Evolutionary conservation across 2,797 vertebrate species (phyloP).

Genomic region (Botia kubotai): DNA sequence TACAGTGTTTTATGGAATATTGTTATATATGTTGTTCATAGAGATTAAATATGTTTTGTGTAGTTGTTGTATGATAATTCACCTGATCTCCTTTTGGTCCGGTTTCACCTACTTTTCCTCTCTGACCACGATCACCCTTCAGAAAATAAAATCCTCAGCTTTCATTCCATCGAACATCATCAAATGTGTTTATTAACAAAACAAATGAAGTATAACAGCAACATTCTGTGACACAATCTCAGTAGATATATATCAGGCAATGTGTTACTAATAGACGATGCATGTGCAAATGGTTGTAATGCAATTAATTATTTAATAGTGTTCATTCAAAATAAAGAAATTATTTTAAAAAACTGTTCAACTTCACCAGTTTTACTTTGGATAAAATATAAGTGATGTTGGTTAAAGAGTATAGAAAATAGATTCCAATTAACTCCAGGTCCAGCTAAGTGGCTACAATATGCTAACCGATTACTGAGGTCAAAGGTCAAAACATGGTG

Average conservation of each 20-base stretch:
- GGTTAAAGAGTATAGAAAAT: not conserved
- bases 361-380: too few relatives aligned
- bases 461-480: not conserved
- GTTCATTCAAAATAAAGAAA: not conserved
- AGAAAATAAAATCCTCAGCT: conserved; percentile 6
- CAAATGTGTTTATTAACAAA: not conserved
- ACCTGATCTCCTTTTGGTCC: conserved; percentile 87
- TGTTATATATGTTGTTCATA: conserved; percentile 2
- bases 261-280: not conserved
- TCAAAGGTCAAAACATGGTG: not conserved
- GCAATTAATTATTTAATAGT: not conserved
- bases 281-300: not conserved
- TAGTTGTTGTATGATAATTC: conserved; percentile 59
- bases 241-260: not conserved
- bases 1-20: not conserved
- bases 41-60: not conserved
- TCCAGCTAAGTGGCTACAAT: too few relatives aligned
- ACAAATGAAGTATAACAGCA: not conserved
- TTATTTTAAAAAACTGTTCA: too few relatives aligned
- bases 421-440: too few relatives aligned
- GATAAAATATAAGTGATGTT: too few relatives aligned
- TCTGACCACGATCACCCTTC: conserved; percentile 89
- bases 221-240: not conserved
- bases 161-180: not conserved
- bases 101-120: conserved; percentile 85